phyloP scores from a whole-genome alignment of 2,888 invertebrate species.

The Mythimna albipuncta region DNA sequence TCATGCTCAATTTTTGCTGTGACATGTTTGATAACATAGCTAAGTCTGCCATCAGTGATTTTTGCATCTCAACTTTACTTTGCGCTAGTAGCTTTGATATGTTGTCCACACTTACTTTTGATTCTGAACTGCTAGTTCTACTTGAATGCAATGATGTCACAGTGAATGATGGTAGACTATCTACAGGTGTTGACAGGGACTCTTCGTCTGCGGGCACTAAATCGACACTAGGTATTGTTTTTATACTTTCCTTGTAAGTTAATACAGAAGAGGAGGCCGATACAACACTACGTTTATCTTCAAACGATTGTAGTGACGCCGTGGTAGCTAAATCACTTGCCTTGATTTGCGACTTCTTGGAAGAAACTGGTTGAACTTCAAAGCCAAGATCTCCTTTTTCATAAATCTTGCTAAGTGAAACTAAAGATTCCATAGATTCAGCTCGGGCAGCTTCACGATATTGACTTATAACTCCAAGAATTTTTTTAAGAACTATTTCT shows the following conservation, averaged over 20 bases:
- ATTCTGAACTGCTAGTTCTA: slow-evolving; percentile 46
- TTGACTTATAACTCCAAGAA: slow-evolving; percentile 88
- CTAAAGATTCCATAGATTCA: slow-evolving; percentile 85
- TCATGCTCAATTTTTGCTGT: background rate
- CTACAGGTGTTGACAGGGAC: slow-evolving; percentile 69
- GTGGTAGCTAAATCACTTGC: background rate
- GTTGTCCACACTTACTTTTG: slow-evolving; percentile 69
- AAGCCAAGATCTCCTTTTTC: slow-evolving; percentile 92
- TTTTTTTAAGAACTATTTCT: slow-evolving; percentile 87
- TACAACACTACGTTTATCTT: slow-evolving; percentile 33
- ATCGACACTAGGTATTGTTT: slow-evolving; percentile 83
- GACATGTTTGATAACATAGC: slow-evolving; percentile 74
- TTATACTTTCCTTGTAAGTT: slow-evolving; percentile 77
- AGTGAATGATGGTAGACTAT: slow-evolving; percentile 81
- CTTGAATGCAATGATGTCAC: slow-evolving; percentile 79
- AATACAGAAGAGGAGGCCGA: background rate
- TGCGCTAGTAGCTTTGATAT: slow-evolving; percentile 76
- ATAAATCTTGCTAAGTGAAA: slow-evolving; percentile 90
- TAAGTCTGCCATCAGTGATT: slow-evolving; percentile 84
- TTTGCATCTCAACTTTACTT: slow-evolving; percentile 83
- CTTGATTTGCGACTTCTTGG: slow-evolving; percentile 10
- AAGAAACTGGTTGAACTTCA: slow-evolving; percentile 84
- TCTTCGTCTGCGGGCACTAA: slow-evolving; percentile 74
- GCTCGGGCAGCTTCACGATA: slow-evolving; percentile 79
- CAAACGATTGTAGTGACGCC: slow-evolving; percentile 22